Percentiles rank a stretch among this genome's conserved stretches.
These are phyloP conservation scores for Onychomys arenicola DNA, from an alignment of 2,797 vertebrate species.

Conservation along the genomic window DNA sequence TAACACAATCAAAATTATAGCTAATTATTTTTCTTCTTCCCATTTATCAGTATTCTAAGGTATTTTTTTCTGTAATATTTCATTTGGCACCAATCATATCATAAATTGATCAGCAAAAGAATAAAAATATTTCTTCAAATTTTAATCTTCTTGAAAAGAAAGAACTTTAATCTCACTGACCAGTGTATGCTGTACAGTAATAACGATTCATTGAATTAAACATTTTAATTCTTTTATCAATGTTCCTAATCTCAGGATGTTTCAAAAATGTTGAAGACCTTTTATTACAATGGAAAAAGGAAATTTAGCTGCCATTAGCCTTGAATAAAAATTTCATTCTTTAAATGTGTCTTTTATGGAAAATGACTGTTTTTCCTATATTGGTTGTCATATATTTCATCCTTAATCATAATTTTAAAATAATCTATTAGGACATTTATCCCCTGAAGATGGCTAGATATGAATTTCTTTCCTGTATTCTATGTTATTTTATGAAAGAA, in stretches of 20 bases:
- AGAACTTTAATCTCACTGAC: neutral
- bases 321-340: neutral
- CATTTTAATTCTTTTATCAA: neutral
- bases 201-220: conserved; percentile 3
- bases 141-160: conserved; percentile 12
- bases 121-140: neutral
- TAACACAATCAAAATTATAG: neutral
- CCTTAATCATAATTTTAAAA: conserved; percentile 48
- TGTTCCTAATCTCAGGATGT: neutral
- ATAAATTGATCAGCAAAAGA: neutral
- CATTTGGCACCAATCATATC: neutral
- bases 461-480: neutral
- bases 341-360: neutral
- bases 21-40: neutral
- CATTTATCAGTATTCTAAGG: neutral
- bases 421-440: conserved; percentile 17
- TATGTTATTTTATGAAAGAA: conserved; percentile 35
- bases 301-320: neutral
- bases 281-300: neutral
- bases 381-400: conserved; percentile 10
- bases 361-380: conserved; percentile 38
- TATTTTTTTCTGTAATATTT: neutral
- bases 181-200: neutral
- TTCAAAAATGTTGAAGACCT: neutral
- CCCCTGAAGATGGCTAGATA: neutral